These are phyloP conservation scores for Psittacula echo DNA, from an alignment of 2,797 vertebrate species.

Conservation along the genomic window DNA sequence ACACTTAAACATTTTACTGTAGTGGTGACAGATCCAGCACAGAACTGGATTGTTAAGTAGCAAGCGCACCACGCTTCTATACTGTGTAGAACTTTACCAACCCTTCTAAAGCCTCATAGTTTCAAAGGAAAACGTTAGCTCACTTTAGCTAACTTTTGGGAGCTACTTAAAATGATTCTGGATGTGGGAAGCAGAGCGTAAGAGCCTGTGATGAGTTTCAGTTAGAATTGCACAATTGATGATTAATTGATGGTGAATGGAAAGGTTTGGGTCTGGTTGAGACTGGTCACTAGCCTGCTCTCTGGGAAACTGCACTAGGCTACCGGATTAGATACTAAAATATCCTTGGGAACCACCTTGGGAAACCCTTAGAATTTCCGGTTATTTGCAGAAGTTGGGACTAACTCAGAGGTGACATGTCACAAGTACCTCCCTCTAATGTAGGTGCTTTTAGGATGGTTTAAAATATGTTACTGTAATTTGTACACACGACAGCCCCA, in stretches of 20 bases:
- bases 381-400: background rate
- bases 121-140: slow-evolving; percentile 77
- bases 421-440: background rate
- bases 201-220: background rate
- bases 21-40: slow-evolving; percentile 80
- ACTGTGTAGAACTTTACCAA: slow-evolving; percentile 68
- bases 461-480: background rate
- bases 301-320: background rate
- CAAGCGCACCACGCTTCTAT: slow-evolving; percentile 56
- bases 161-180: slow-evolving; percentile 22
- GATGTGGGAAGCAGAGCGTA: background rate
- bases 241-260: background rate
- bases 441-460: background rate
- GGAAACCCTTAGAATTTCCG: background rate
- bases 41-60: slow-evolving; percentile 75
- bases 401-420: background rate
- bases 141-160: slow-evolving; percentile 41
- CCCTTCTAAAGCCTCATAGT: slow-evolving; percentile 59
- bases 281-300: rapidly evolving
- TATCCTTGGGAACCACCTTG: background rate
- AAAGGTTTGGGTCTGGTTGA: background rate
- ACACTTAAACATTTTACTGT: slow-evolving; percentile 76
- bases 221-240: background rate
- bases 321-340: background rate
- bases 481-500: background rate